Conservation (phyloP, 2,888 invertebrate species). For the Linnaemya vulpina region DNA sequence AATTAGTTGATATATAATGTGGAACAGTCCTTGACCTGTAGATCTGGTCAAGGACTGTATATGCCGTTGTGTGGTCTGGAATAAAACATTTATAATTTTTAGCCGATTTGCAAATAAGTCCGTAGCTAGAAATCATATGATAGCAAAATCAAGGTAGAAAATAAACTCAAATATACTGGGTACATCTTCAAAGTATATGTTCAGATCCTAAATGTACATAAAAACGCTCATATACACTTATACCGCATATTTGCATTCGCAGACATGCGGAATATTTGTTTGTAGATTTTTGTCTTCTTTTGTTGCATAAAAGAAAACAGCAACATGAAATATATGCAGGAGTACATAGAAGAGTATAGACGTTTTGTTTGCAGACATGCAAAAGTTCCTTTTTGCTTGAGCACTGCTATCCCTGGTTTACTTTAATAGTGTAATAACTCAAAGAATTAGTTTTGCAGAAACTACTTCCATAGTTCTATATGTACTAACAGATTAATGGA, state of each 20-base stretch:
- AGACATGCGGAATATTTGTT: background rate
- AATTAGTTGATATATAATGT: no score
- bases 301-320: constrained; percentile 39
- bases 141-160: background rate
- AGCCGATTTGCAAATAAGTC: background rate
- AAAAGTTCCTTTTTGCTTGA: background rate
- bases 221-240: background rate
- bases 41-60: background rate
- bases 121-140: no score
- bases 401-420: no score
- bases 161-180: background rate
- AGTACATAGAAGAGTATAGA: constrained; percentile 11
- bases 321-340: constrained; percentile 26
- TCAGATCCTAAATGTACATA: constrained; percentile 4
- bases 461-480: no score
- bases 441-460: no score
- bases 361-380: constrained; percentile 22
- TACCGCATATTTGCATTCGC: background rate
- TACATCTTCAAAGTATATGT: background rate
- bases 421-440: no score
- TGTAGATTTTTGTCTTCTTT: constrained; percentile 28
- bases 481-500: no score
- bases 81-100: background rate
- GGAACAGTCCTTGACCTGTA: background rate
- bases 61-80: background rate